A percentile compares a stretch with the other conserved stretches of the same genome.
Conservation (phyloP, 2,888 invertebrate species). For the Torymus tubicola region DNA sequence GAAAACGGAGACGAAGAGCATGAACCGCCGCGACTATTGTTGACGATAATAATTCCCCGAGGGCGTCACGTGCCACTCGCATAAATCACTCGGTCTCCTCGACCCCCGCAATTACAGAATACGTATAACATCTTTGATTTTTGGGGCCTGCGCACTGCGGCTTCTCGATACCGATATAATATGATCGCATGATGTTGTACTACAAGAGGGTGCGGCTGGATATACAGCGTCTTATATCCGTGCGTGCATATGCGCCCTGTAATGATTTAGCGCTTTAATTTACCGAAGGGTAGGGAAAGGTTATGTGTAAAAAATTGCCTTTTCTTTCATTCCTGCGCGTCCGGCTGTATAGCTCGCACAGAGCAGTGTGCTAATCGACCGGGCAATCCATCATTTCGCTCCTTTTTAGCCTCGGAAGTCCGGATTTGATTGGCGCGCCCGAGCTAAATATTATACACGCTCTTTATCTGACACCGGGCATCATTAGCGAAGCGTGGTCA, state of each 20-base stretch:
- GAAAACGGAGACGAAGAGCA: not conserved
- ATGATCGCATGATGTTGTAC: too few relatives aligned
- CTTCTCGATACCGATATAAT: too few relatives aligned
- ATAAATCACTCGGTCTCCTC: slow-evolving; percentile 70
- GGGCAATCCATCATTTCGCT: slow-evolving; percentile 52
- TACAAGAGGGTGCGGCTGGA: too few relatives aligned
- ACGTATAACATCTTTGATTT: slow-evolving; percentile 67
- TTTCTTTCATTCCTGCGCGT: slow-evolving; percentile 4
- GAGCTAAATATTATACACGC: slow-evolving; percentile 17
- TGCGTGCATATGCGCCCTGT: not conserved
- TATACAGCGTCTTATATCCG: too few relatives aligned
- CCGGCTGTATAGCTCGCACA: too few relatives aligned
- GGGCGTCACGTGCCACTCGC: slow-evolving; percentile 72
- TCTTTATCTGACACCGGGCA: slow-evolving; percentile 18
- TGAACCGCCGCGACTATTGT: slow-evolving; percentile 59
- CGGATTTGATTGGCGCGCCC: slow-evolving; percentile 26
- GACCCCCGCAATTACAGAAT: slow-evolving; percentile 72
- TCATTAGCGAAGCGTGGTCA: slow-evolving; percentile 21
- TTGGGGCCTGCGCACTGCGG: slow-evolving; percentile 53
- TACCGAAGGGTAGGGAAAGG: not conserved
- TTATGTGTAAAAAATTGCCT: slow-evolving; percentile 17
- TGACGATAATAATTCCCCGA: slow-evolving; percentile 71
- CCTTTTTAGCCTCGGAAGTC: slow-evolving; percentile 44
- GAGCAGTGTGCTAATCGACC: slow-evolving; percentile 45
- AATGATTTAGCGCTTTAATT: slow-evolving; percentile 56